Evolutionary conservation across 1,140 invertebrate genomes (phyloP).

Genomic region (Heterodera carotae): DNA sequence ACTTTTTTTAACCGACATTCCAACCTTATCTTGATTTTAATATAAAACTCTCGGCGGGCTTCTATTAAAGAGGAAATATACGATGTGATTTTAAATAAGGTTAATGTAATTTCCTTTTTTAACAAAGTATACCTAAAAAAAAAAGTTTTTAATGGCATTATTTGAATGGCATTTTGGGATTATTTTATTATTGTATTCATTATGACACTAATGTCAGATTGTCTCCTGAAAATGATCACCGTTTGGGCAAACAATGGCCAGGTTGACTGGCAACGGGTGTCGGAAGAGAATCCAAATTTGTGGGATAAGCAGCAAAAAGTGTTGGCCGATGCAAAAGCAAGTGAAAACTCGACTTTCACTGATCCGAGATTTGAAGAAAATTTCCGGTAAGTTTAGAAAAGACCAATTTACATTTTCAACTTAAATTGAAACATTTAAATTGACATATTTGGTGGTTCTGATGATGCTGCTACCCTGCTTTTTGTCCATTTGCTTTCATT

Average conservation of each 20-base stretch:
- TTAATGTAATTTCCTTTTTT: too few species aligned
- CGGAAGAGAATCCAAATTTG: neutral
- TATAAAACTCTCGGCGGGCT: too few species aligned
- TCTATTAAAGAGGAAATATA: too few species aligned
- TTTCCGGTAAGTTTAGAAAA: neutral
- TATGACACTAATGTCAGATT: neutral
- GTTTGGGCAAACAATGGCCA: neutral
- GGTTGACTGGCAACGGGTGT: neutral
- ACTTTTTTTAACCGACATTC: too few species aligned
- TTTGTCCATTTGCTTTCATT: neutral
- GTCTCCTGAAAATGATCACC: neutral
- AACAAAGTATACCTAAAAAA: too few species aligned
- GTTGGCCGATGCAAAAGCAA: neutral
- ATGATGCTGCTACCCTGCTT: too few species aligned
- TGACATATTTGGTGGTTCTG: too few species aligned
- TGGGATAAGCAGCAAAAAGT: neutral
- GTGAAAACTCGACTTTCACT: neutral
- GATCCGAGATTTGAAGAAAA: neutral
- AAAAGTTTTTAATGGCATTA: too few species aligned
- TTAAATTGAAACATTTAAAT: too few species aligned
- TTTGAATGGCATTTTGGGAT: neutral
- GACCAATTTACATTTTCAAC: too few species aligned
- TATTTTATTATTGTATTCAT: neutral
- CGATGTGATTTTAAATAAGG: too few species aligned
- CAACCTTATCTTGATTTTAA: too few species aligned